These are phyloP conservation scores for Lysandra coridon DNA, from an alignment of 2,888 invertebrate genomes.

Conservation along the genomic window DNA sequence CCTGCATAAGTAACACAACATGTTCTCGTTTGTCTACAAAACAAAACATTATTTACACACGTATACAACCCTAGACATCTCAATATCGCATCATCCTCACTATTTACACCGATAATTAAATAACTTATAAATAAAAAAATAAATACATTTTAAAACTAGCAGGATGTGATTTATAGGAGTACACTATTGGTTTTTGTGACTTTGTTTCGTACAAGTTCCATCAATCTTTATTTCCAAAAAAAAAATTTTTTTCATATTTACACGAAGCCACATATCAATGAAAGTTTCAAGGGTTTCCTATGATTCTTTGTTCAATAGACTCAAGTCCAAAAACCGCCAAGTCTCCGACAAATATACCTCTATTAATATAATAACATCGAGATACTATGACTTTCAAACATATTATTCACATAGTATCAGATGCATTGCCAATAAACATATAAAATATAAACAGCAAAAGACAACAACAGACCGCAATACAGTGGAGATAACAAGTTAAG, in stretches of 20 bases:
- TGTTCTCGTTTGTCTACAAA: conserved; percentile 73
- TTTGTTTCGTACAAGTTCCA: conserved; percentile 2
- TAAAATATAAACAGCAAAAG: conserved; percentile 21
- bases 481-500: conserved; percentile 22
- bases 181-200: conserved; percentile 30
- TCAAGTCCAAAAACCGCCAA: conserved; percentile 22
- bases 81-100: conserved; percentile 66
- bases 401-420: conserved; percentile 73
- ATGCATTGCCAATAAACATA: conserved; percentile 43
- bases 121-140: conserved; percentile 76
- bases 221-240: background rate
- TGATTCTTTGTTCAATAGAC: conserved; percentile 3
- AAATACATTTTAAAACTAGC: conserved; percentile 68
- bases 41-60: conserved; percentile 74
- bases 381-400: conserved; percentile 75
- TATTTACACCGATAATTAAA: conserved; percentile 69
- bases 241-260: background rate
- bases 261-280: background rate
- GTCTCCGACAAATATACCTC: background rate
- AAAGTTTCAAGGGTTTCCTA: background rate
- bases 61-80: conserved; percentile 60
- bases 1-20: conserved; percentile 39
- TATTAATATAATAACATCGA: conserved; percentile 46
- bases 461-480: conserved; percentile 24
- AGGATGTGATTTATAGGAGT: conserved; percentile 56